Base-by-base conservation (phyloP, 2,888 invertebrate genomes). In the Agriopis leucophaearia region DNA sequence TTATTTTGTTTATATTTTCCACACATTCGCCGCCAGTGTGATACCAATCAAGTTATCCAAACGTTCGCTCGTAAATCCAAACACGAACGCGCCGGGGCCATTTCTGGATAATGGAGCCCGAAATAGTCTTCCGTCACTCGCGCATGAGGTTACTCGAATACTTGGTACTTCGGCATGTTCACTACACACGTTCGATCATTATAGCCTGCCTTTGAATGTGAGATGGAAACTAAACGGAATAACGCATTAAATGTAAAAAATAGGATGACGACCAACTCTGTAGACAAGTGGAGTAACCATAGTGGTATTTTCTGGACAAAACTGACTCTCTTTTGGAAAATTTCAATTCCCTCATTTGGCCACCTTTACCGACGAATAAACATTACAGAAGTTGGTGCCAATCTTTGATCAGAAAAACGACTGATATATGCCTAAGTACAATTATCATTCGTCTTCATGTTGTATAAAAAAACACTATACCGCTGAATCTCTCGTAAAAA, bases 51-150 rank as follows among this genome's bases (percentile, higher is more conserved):
- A 76, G 71, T 72, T 76, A 69, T 70, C 73, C 80, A 85, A 86
- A 84, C 82, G 81, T 82, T 81, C 80, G 78, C 78, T 85, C 85
- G 87, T 88, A 85, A 91, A 90, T 82, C 83, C 80, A 88, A 90
- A 89, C 90, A 90, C 85, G 87, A 85, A 81, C 85, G 81, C 73
- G 76, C 79, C 85, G 87, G 80, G 82, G 83, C 91, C 91, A 90
- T 91, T 91, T 88, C 91, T 90, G 91, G 89, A 89, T 91, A 91
- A 89, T 89, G 91, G 86, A 80, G 82, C 88, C 87, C 81, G 77
- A 90, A 92, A 92, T 92, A 92, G 84, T 85, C 81, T 83, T 84
- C 88, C 88, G 87, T 89, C 87, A 86, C 85, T 88, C 85, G 83
- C 81, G 86, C 81, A 82, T 79, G 82, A 82, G 83, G 82, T 80